Base-by-base conservation (phyloP, 2,113 vertebrate species). In the Leiothrix lutea region DNA sequence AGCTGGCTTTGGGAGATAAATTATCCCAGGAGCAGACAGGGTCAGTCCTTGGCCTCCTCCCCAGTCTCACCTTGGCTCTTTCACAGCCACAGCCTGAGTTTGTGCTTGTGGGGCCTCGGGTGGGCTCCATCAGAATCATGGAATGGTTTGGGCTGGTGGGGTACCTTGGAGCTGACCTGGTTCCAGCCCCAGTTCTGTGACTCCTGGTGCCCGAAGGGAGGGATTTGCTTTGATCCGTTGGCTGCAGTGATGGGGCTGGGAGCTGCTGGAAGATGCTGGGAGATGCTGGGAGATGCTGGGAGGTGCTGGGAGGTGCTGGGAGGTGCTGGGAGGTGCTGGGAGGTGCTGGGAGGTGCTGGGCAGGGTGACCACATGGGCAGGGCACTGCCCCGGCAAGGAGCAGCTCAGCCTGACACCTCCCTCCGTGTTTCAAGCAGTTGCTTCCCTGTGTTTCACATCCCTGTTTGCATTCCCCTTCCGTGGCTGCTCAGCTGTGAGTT, bases 1-100 rank as follows among this genome's bases (percentile, higher is more conserved):
- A 97, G 95, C 80, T 8, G 58, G 51, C 86, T 91, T 73, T 60
- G 1, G 1, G 50, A 96, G 95, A 97, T 86, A 93, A 48, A 91
- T 95, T 77, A 71, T 94, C 79, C 95, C 66, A 72, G 94, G 94
- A 96, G 92, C 94, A 95, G 93, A 80, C 90, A 11, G 91, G 96
- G 92, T 96, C 91, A 96, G 89, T 69, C 72, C 58, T 57, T 45
- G 74, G 88, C 69, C 85, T 88, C 86, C 73, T 84, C 70, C 77
- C 29, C 24, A 45, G 58, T 71, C 72, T 71, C 51, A 58, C 96
- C 96, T 97, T 87, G 77, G 57, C 77, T 85, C 73, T 3, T 18
- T 48, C 73, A 38, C 0, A 0, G 51, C 56, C 47, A 7, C 0
- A 0, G 54, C 29, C 78, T 36, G 18, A 1, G 12, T 33, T 35